Base-by-base conservation (phyloP, 2,888 invertebrate species). In the Tetropium fuscum region DNA sequence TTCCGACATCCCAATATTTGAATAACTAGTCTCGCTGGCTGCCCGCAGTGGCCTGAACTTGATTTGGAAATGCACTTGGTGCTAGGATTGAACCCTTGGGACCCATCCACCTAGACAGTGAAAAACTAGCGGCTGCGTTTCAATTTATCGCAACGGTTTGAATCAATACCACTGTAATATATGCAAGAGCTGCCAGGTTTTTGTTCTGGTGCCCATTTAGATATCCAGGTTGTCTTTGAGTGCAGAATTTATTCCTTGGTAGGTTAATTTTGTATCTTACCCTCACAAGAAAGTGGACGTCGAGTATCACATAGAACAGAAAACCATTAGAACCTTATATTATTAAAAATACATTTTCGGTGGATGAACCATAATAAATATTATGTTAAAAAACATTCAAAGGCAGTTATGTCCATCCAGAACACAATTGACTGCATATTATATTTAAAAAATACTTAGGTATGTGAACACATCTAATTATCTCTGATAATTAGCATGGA, bases 51-150 rank as follows among this genome's bases (percentile, higher is more conserved):
- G 30, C 25, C 15, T 53, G 47, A 36, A 58, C 58, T 62, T 76
- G 78, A 78, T 78, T 75, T 74, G 74, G 71, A 76, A 76, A 76
- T 78, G 77, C 75, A 77, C 74, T 77, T 64, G 73, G 70, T 72
- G 75, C 69, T 65, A 65, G 69, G 72, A 78, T 78, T 70, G 77
- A 53, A 58, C 78, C 71, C 78, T 49, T 32, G 78, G 74, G 79
- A 72, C 71, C 74, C 71, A 78, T 78, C 73, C 69, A 64, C 69
- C 71, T 68, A 71, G 79, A 79, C 79, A 78, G 76, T 79, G 79
- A 79, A 79, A 79, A 79, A 79, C 71, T 76, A 69, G 74, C 73
- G 75, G 77, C 72, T 72, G 72, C 70, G 73, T 77, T 79, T 79
- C 78, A 79, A 79, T 80, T 79, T 78, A 80, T 79, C 74, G 76